These are phyloP conservation scores for Syrmaticus mikado DNA, from an alignment of 2,113 vertebrate genomes.

Conservation along the genomic window DNA sequence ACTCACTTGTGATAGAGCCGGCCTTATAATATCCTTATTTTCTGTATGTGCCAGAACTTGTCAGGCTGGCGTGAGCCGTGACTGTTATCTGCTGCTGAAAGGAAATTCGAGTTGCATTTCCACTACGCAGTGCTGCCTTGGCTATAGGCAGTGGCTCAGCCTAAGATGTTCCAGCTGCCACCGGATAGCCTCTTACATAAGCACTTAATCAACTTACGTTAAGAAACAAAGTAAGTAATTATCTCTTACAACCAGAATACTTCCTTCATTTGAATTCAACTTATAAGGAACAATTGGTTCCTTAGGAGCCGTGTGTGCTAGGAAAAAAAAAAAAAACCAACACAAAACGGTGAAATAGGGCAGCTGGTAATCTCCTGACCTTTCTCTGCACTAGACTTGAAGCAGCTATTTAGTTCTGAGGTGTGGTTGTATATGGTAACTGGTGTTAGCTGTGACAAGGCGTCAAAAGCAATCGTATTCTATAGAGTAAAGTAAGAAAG, in stretches of 20 bases:
- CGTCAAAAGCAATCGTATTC: neutral
- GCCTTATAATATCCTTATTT: neutral
- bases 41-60: neutral
- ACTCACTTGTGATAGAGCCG: neutral
- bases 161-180: neutral
- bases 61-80: neutral
- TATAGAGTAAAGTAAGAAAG: neutral
- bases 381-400: neutral
- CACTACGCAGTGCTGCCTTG: neutral
- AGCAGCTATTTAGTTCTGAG: neutral
- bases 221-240: slow-evolving; percentile 26
- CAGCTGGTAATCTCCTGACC: neutral
- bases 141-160: neutral
- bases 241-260: neutral
- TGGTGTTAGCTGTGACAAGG: neutral
- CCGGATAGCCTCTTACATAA: slow-evolving; percentile 4
- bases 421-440: neutral
- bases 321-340: neutral
- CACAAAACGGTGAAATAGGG: neutral
- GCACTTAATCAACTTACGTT: slow-evolving; percentile 50
- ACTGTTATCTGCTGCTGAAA: neutral
- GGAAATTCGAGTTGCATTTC: neutral
- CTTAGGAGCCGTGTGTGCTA: neutral
- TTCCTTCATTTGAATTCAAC: neutral
- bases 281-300: neutral